Conservation (phyloP, 2,797 vertebrate genomes). For the Melanotaenia maccullochi region DNA sequence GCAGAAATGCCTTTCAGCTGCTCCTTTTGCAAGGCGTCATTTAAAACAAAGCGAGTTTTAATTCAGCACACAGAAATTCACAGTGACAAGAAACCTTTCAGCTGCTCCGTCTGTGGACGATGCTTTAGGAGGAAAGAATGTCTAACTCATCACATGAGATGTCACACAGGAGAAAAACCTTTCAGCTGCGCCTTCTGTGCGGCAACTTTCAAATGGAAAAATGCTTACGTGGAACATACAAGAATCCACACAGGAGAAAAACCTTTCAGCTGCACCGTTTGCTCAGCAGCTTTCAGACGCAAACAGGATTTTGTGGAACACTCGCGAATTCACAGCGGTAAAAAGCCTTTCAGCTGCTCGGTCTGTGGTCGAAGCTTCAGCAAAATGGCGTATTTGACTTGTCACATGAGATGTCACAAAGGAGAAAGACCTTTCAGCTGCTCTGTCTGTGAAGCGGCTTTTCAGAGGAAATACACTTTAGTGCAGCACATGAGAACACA, state of each 20-base stretch:
- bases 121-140: background rate
- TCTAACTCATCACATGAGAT: constrained; percentile 3
- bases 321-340: background rate
- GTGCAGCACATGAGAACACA: background rate
- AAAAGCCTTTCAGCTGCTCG: background rate
- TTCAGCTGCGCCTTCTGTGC: background rate
- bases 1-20: constrained; percentile 4
- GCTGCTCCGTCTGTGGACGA: constrained; percentile 14
- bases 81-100: constrained; percentile 8
- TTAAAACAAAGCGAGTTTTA: background rate
- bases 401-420: too few species aligned
- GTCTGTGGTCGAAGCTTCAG: too few species aligned
- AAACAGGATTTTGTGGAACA: constrained; percentile 1
- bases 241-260: background rate
- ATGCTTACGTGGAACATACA: constrained; percentile 7
- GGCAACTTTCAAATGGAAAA: constrained; percentile 16
- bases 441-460: too few species aligned
- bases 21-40: background rate
- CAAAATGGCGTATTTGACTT: too few species aligned
- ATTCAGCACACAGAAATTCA: constrained; percentile 2
- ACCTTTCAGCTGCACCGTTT: constrained; percentile 3
- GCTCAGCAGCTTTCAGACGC: background rate
- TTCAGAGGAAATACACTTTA: background rate
- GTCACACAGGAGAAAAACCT: background rate
- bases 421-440: too few species aligned